Percentiles rank a stretch among this genome's conserved stretches.
phyloP scores from a whole-genome alignment of 2,113 vertebrate genomes.

The Cephalopterus ornatus region DNA sequence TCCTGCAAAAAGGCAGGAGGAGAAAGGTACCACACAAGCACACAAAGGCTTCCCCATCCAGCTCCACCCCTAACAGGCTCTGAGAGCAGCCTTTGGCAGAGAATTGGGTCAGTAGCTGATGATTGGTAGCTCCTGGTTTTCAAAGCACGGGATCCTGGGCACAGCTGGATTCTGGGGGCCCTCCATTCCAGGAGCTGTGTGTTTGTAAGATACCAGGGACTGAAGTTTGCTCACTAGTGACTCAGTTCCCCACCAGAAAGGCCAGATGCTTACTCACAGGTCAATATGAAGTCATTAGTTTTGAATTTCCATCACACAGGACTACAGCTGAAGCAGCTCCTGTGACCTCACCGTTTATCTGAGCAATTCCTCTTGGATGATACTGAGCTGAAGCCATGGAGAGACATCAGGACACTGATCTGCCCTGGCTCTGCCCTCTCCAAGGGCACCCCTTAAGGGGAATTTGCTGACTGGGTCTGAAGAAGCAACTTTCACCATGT shows the following conservation, averaged over 20 bases:
- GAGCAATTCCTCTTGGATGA: neutral
- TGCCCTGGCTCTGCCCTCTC: neutral
- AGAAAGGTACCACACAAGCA: neutral
- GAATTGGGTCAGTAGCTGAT: neutral
- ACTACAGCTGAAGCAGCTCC: neutral
- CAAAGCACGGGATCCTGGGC: rapidly evolving
- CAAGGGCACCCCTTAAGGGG: rapidly evolving
- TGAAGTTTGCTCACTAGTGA: neutral
- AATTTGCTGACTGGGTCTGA: neutral
- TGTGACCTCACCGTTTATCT: neutral
- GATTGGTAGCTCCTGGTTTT: neutral
- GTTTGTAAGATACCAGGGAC: neutral
- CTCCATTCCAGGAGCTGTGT: neutral
- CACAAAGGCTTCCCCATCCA: neutral
- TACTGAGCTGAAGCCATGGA: rapidly evolving
- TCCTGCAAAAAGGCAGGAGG: neutral
- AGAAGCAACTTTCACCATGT: neutral
- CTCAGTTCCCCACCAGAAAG: neutral
- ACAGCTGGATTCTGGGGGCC: neutral
- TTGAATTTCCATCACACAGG: neutral
- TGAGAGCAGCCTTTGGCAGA: neutral
- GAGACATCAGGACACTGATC: rapidly evolving
- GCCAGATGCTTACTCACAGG: neutral
- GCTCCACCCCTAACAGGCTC: neutral
- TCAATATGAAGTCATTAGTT: neutral